Conservation (phyloP, 2,113 vertebrate species). For the Aviceda subcristata region DNA sequence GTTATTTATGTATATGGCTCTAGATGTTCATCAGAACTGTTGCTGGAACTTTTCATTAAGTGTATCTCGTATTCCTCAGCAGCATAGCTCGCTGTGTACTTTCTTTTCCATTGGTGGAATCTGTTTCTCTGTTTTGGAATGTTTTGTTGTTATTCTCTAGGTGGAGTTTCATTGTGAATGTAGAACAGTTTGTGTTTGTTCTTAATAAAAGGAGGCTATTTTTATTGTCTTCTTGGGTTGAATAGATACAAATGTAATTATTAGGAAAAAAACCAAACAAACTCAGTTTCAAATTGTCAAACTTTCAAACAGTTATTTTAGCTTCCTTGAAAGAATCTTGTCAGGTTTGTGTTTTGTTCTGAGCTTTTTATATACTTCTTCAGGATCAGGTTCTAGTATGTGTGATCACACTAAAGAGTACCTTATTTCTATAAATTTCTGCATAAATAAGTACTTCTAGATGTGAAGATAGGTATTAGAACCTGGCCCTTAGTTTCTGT, state of each 20-base stretch:
- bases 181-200: background rate
- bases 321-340: background rate
- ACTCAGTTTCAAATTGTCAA: background rate
- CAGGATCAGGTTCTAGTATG: background rate
- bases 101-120: background rate
- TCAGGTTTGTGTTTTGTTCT: background rate
- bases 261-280: background rate
- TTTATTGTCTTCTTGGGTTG: background rate
- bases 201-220: background rate
- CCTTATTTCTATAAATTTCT: background rate
- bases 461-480: background rate
- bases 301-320: background rate
- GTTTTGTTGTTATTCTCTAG: background rate
- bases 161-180: background rate
- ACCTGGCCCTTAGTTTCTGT: background rate
- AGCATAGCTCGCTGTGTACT: background rate
- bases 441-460: background rate
- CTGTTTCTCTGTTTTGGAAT: background rate
- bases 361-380: background rate
- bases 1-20: background rate
- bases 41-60: background rate
- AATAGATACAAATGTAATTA: background rate
- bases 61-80: background rate
- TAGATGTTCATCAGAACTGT: background rate
- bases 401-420: background rate